Evolutionary conservation across 2,888 invertebrate genomes (phyloP), one percentile per base, ranked within the genome.

Genomic region (Thera obeliscata): DNA sequence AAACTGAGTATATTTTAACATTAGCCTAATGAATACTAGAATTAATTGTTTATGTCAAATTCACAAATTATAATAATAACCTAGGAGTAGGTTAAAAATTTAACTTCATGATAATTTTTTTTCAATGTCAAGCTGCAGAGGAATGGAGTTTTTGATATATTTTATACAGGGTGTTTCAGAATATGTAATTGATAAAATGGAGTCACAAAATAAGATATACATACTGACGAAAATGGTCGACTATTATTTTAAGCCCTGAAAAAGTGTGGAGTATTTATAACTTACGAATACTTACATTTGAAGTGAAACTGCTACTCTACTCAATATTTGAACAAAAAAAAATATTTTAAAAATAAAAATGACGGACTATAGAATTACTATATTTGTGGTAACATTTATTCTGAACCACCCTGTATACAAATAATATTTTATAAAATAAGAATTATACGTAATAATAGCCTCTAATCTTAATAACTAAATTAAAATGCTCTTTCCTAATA

Each of bases 1-100:
- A 65, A 60, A 60, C 48, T 41, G 49, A 65, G 59, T 65, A 65
- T 65, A 65, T 60, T 65, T 38, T 22, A 46, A 12, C 12, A 49
- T 35, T 22, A 49, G 12, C 12, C 36, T 58, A 54, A 54, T 8
- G 41, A 59, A 48, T 64, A 64, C 52, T 43, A 46, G 43, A 46
- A 46, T 46, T 2, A 46, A 52, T 50, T 38, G n/a, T 7, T 49
- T 56, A 36, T 3, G 1, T 56, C 38, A 6, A 56, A 55, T 9
- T 56, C 49, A 56, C 12, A 41, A 56, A 52, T 52, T 36, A 43
- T 50, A 36, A 57, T 35, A 43, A 57, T 52, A 43, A 50, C 35
- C 49, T 50, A 64, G n/a, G 43, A 9, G 9, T 46, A 22, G 22
- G 22, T 22, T 22, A 22, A 22, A 22, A 22, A 22, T 22, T 22